Base-by-base conservation (phyloP, 2,797 vertebrate species). In the Intellagama lesueurii region DNA sequence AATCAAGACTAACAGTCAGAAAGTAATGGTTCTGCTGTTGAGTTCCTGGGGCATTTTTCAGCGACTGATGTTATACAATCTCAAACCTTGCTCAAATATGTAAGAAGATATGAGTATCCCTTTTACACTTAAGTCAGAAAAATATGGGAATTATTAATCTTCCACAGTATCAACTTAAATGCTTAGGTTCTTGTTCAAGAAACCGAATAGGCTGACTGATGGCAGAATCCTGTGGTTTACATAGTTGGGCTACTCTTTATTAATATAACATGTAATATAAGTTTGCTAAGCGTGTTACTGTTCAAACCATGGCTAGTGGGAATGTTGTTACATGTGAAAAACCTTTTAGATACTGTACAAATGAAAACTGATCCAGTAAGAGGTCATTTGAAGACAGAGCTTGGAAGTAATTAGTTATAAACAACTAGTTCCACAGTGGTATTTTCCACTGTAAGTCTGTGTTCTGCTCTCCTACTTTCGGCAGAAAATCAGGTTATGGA, bases 21-120 rank as follows among this genome's bases (percentile, higher is more conserved):
- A 92, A 69, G 83, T 94, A 94, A 92, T 85, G 92, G 90, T 17
- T 87, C 88, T 93, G 90, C 88, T 9, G 0, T 22, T 92, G 89
- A 92, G 88, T 94, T 95, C 93, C 95, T 95, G 92, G 79, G 93
- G 64, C 88, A 94, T 91, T 95, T 93, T 93, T 94, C 87, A 93
- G 92, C 94, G 93, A 92, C 83, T 92, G 90, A 91, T 86, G 86
- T 92, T 91, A 93, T 92, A 49, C 44, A 92, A 91, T 12, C 83
- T 90, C 69, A 82, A 82, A 92, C 81, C 79, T 92, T 89, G 56
- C 32, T 90, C 35, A 86, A 28, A 5, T 77, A 4, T 72, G 30
- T 87, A 81, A 87, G 24, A 89, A 92, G 22, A n/a, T 81, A 92
- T 9, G 24, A 2, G 1, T 89, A 86, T 66, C 5, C 35, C 89